Evolutionary conservation across 2,888 invertebrate species (phyloP), one percentile per base, ranked within the genome.

Genomic region (Cheilosia impressa): DNA sequence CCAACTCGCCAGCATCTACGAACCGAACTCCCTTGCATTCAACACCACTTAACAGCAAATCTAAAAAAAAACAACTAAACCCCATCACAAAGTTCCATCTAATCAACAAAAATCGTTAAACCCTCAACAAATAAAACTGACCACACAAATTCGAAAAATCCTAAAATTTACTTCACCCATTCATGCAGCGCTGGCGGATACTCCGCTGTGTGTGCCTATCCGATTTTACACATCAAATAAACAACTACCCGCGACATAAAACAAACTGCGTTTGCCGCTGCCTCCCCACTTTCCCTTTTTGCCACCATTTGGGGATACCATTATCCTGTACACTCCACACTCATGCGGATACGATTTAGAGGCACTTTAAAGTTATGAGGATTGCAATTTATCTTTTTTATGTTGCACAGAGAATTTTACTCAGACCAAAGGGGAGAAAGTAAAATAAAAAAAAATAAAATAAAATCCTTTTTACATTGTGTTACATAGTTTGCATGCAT

Each of bases 351-450:
- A 66, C 81, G 41, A 80, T 85, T 85, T 77, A 81, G 77, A 76
- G 81, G 76, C 81, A 81, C 81, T 85, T 81, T 77, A 77, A 85
- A 80, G 63, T 81, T 85, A 81, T 81, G 81, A 77, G 85, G 50
- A 77, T 81, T 72, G 81, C 81, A 81, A 81, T 85, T 81, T 85
- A 68, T 85, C 81, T 81, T 68, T 73, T 76, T 76, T 79, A 66
- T 77, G 55, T 63, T 52, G 22, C 57, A 81, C 69, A 60, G 68
- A 41, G 55, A 72, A 76, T 72, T 85, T 72, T 52, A 17, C 41
- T 78, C 27, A 7, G 31, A 10, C 41, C 22, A 34, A 50, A 52
- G 17, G 41, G 17, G 31, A 50, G 15, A 43, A 19, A 43, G 43
- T 34, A 57, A 10, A 19, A 9, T 13, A 57, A 3, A 65, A 41